Conservation (phyloP, 2,888 invertebrate species). For the Patella caerulea region DNA sequence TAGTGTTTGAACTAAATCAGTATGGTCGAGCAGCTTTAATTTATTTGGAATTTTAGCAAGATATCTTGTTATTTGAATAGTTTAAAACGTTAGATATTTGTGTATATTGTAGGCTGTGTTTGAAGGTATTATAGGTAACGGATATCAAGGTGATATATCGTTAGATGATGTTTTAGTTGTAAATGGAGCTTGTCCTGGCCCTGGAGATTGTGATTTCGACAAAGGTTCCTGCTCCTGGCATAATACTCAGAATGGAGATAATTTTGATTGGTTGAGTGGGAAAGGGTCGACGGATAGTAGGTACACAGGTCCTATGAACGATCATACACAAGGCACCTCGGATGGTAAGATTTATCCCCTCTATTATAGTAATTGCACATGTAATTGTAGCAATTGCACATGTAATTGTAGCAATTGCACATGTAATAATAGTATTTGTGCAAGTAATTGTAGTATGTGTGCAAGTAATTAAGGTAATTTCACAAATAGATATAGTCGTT, state of each 20-base stretch:
- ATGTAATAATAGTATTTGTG: no score
- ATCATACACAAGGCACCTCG: conserved; percentile 59
- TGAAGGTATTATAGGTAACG: conserved; percentile 53
- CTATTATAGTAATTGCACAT: no score
- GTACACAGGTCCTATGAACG: conserved; percentile 57
- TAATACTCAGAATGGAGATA: conserved; percentile 46
- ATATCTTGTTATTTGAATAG: no score
- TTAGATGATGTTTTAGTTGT: conserved; percentile 61
- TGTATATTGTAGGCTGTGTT: conserved; percentile 52
- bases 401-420: no score
- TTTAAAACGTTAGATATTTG: neutral
- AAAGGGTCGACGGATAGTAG: conserved; percentile 53
- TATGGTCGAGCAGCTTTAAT: no score
- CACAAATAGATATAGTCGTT: no score
- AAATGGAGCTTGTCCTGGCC: conserved; percentile 52
- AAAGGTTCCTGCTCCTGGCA: conserved; percentile 54
- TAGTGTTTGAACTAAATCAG: no score
- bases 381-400: no score
- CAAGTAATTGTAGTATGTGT: no score
- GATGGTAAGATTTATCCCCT: conserved; percentile 42
- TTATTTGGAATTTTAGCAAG: no score
- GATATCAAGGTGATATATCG: conserved; percentile 57
- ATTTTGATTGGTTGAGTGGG: conserved; percentile 56
- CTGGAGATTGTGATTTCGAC: conserved; percentile 59
- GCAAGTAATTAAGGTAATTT: no score